Evolutionary conservation across 92 coral and sea anemone genomes (phyloP).

Genomic region (Parazoanthus swiftii): DNA sequence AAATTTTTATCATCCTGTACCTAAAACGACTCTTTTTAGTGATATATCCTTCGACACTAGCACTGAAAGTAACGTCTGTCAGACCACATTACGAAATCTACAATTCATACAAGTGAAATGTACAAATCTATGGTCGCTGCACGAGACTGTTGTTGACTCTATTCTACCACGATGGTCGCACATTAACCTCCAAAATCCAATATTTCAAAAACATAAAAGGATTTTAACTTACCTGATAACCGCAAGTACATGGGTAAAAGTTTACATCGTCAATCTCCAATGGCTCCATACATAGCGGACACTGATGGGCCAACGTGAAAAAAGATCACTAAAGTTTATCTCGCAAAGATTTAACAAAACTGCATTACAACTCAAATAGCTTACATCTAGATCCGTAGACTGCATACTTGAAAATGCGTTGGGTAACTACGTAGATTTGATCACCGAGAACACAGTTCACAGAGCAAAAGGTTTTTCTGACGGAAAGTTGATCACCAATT

Average conservation of each 20-base stretch:
- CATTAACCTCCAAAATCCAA: neutral
- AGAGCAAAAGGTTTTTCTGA: conserved; percentile 13
- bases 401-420: conserved; percentile 49
- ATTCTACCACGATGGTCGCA: neutral
- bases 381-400: conserved; percentile 69
- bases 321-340: conserved; percentile 11
- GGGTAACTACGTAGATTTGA: conserved; percentile 10
- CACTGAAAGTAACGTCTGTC: neutral
- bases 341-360: neutral
- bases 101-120: conserved; percentile 14
- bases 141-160: neutral
- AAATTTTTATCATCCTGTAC: neutral
- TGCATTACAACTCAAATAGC: neutral
- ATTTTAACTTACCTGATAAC: conserved; percentile 80
- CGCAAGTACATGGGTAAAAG: conserved; percentile 98
- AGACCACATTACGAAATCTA: conserved; percentile 32
- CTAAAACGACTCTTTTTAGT: neutral
- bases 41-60: neutral
- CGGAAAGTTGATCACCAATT: conserved; percentile 37
- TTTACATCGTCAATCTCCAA: conserved; percentile 99
- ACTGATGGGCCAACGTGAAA: conserved; percentile 54
- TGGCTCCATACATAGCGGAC: conserved; percentile 99
- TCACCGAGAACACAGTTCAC: conserved; percentile 19
- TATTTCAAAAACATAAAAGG: neutral
- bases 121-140: neutral